Evolutionary conservation across 2,113 vertebrate species (phyloP).

Genomic region (Alectura lathami): DNA sequence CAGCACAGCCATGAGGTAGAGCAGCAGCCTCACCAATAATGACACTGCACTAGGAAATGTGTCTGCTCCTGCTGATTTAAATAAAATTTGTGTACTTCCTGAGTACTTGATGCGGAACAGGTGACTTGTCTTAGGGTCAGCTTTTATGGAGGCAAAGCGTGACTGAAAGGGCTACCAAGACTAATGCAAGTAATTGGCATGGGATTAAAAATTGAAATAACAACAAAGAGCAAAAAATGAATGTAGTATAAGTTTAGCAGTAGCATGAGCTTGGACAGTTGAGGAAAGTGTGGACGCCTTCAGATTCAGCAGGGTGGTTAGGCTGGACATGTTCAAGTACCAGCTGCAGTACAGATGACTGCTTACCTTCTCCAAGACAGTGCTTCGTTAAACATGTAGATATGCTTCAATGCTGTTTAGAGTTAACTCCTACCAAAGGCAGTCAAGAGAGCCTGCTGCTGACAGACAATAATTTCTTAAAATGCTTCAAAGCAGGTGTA

Average conservation of each 20-base stretch:
- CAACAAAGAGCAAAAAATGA: background rate
- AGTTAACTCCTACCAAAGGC: background rate
- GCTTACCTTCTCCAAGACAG: background rate
- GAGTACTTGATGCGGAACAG: background rate
- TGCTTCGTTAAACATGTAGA: background rate
- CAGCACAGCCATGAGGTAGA: background rate
- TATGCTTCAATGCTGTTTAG: background rate
- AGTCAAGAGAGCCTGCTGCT: background rate
- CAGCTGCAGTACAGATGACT: background rate
- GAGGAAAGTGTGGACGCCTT: background rate
- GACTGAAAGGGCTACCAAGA: background rate
- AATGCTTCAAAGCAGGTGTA: background rate
- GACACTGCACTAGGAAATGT: background rate
- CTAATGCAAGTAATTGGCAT: background rate
- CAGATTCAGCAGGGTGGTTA: background rate
- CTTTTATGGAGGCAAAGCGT: background rate
- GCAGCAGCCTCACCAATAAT: background rate
- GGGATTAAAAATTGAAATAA: constrained; percentile 33
- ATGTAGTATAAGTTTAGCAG: background rate
- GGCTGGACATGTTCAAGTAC: background rate
- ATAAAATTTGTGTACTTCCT: background rate
- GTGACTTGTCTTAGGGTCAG: background rate
- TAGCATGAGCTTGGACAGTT: background rate
- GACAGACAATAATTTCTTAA: background rate
- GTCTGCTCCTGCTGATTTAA: background rate